Conservation (phyloP, 2,888 invertebrate species). For the Carabus problematicus region DNA sequence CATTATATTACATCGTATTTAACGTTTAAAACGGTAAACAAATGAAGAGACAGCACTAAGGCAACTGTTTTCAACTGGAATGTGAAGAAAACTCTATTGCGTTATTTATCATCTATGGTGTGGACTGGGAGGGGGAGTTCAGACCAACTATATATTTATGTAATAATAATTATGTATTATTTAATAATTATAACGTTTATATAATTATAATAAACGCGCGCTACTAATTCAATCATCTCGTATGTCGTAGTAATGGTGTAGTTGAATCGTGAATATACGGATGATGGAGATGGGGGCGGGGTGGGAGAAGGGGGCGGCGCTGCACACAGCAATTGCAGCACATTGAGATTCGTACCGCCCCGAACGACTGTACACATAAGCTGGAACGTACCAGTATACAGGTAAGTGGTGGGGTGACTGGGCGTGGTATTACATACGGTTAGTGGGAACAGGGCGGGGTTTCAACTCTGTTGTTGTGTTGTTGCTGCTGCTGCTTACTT, state of each 20-base stretch:
- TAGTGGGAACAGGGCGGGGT: too few species aligned
- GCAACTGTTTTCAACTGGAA: constrained; percentile 58
- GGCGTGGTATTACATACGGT: too few species aligned
- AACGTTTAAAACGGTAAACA: constrained; percentile 1
- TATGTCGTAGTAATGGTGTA: constrained; percentile 21
- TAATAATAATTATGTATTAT: constrained; percentile 7
- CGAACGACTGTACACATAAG: too few species aligned
- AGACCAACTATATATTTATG: constrained; percentile 28
- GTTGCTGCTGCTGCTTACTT: too few species aligned
- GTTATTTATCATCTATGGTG: constrained; percentile 37
- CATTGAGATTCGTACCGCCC: too few species aligned
- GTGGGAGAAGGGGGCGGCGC: too few species aligned
- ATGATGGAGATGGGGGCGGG: neutral
- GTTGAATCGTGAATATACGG: constrained; percentile 19
- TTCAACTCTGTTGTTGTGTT: too few species aligned
- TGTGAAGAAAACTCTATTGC: constrained; percentile 59
- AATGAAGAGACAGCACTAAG: neutral
- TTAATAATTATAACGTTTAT: constrained; percentile 13
- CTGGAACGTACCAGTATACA: too few species aligned
- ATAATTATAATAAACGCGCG: constrained; percentile 20
- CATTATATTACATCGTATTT: neutral
- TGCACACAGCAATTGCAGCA: too few species aligned
- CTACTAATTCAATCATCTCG: constrained; percentile 17
- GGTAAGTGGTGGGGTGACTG: too few species aligned
- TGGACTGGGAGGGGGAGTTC: constrained; percentile 8